Evolutionary conservation across 2,888 invertebrate species (phyloP).

Genomic region (Ypsolopha sequella): DNA sequence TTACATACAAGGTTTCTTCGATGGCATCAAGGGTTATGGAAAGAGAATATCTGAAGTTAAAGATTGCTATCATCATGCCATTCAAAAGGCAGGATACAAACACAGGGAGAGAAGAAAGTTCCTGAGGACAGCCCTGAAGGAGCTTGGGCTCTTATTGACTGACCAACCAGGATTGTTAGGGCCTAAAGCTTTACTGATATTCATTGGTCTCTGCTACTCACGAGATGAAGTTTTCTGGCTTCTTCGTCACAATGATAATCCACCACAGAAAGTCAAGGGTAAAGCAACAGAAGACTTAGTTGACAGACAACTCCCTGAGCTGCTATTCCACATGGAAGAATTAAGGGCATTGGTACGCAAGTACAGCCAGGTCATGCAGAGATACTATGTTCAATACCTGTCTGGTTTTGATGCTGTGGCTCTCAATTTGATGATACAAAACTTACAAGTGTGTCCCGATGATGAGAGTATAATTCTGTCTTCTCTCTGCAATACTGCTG

Average conservation of each 20-base stretch:
- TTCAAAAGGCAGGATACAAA: conserved; percentile 90
- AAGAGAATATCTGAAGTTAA: conserved; percentile 96
- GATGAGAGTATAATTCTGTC: conserved; percentile 96
- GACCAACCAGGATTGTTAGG: conserved; percentile 98
- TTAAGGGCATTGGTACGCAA: conserved; percentile 93
- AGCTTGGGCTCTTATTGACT: conserved; percentile 93
- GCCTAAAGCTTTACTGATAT: conserved; percentile 95
- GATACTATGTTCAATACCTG: conserved; percentile 97
- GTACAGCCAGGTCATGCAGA: conserved; percentile 96
- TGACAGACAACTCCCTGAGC: conserved; percentile 95
- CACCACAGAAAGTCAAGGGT: conserved; percentile 89
- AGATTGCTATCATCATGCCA: conserved; percentile 91
- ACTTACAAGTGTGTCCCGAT: conserved; percentile 87
- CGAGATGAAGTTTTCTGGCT: conserved; percentile 99
- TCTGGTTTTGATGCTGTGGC: conserved; percentile 96
- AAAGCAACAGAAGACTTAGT: conserved; percentile 93
- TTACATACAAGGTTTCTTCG: conserved; percentile 93
- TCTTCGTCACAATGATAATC: conserved; percentile 95
- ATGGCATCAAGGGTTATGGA: conserved; percentile 93
- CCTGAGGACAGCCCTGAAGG: conserved; percentile 93
- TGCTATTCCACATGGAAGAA: conserved; percentile 98
- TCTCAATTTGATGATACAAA: conserved; percentile 87
- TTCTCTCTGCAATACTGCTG: conserved; percentile 90
- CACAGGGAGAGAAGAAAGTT: conserved; percentile 98
- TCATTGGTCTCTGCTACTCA: conserved; percentile 95